These are phyloP conservation scores for Alca torda DNA, from an alignment of 2,797 vertebrate genomes.

Conservation along the genomic window DNA sequence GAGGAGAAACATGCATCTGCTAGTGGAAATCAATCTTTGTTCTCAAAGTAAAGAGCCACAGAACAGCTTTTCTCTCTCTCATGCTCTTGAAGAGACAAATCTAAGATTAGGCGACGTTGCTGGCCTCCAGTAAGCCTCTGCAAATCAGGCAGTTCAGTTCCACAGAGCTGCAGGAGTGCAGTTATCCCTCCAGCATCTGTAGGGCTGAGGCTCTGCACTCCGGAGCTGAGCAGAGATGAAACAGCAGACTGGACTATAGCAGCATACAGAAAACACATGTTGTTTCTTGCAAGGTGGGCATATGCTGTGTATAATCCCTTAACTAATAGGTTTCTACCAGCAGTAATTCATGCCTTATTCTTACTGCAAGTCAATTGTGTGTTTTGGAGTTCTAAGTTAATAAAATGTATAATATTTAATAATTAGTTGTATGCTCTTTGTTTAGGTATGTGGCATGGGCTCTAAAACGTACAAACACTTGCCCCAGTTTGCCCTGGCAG, in stretches of 20 bases:
- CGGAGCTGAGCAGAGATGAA: neutral
- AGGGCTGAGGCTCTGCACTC: neutral
- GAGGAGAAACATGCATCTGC: neutral
- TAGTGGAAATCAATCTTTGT: neutral
- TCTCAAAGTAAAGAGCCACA: neutral
- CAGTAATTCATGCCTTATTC: neutral
- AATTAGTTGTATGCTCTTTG: neutral
- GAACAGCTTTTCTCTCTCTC: neutral
- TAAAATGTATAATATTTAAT: neutral
- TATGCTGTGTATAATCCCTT: neutral
- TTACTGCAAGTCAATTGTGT: neutral
- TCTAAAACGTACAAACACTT: accelerated
- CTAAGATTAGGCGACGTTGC: neutral
- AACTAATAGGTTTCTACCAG: neutral
- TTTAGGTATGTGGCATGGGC: accelerated
- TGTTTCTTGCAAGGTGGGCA: neutral
- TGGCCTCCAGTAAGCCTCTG: neutral
- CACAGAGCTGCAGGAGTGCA: neutral
- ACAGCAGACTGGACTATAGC: neutral
- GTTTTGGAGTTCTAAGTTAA: conserved; percentile 1
- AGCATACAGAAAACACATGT: neutral
- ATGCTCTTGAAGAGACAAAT: neutral
- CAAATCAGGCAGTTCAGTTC: neutral
- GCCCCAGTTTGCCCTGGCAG: neutral
- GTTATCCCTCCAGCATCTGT: neutral